These are phyloP conservation scores for Leptarthrus brevirostris DNA, from an alignment of 2,888 invertebrate species.

Conservation along the genomic window DNA sequence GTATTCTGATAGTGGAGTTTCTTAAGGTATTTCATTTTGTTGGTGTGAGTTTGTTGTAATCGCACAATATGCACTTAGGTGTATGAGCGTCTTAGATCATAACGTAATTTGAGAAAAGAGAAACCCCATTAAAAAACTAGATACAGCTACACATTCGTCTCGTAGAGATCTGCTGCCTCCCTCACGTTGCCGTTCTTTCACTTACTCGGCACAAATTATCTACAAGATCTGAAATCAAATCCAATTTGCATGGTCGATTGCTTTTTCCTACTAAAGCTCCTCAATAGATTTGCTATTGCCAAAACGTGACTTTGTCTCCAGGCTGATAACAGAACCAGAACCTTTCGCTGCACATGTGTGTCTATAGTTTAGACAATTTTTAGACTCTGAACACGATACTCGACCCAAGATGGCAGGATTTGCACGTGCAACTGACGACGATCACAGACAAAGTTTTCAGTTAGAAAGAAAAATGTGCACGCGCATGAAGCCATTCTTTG, in stretches of 20 bases:
- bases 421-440: constrained; percentile 31
- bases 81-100: too few relatives aligned
- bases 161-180: background rate
- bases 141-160: too few relatives aligned
- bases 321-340: constrained; percentile 45
- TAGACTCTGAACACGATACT: too few relatives aligned
- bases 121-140: too few relatives aligned
- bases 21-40: constrained; percentile 19
- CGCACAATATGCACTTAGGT: too few relatives aligned
- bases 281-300: constrained; percentile 61
- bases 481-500: background rate
- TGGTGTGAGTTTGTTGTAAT: background rate
- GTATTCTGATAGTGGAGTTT: constrained; percentile 4
- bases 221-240: constrained; percentile 21
- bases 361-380: too few relatives aligned
- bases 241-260: constrained; percentile 52
- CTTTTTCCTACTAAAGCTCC: constrained; percentile 29
- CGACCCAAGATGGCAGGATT: constrained; percentile 21
- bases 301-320: constrained; percentile 67
- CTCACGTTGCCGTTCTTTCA: background rate
- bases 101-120: too few relatives aligned
- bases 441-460: background rate
- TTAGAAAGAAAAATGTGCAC: background rate
- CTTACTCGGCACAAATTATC: constrained; percentile 29
- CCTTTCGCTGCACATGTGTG: background rate